Base-by-base conservation (phyloP, 2,113 vertebrate genomes). In the Myotis davidii region DNA sequence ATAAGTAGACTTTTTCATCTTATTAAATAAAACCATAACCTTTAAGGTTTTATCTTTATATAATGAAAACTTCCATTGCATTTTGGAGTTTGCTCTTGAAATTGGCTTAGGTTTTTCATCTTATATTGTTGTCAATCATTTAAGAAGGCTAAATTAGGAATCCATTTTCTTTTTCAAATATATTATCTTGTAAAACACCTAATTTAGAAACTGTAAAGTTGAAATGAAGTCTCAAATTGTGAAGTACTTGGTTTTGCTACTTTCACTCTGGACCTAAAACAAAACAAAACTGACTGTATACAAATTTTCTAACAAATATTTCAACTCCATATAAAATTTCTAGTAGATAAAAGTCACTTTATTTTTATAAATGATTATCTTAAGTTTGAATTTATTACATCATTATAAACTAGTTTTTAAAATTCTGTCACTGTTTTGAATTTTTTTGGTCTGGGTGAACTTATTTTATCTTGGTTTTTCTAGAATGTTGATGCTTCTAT, bases 121-220 rank as follows among this genome's bases (percentile, higher is more conserved):
- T 86, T 90, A 37, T 45, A 61, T 78, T 95, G n/a, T 84, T 88
- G 69, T 70, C 64, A 70, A 59, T 83, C 76, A 74, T 81, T 86
- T 84, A 37, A 95, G 92, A 87, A 96, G 29, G 29, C n/a, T 83
- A 92, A 92, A 90, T 90, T 96, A 92, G 67, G 32, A 90, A 83
- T 74, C 65, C 50, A 34, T 77, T 90, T 12, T 90, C 50, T 81
- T 95, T 65, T 84, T 83, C 45, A 94, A 81, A 88, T 95, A 65
- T 56, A 29, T 45, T 91, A 61, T 67, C 45, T 74, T 96, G 90
- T 54, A 50, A 88, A 81, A 78, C 32, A 73, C 67, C 12, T 82
- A 65, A 87, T 50, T 87, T 16, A 85, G 70, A 90, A 95, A 83
- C 18, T 52, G 0, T 88, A 84, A 88, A 84, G 32, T 11, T 67